phyloP scores from a whole-genome alignment of 1,140 invertebrate genomes.

The Trachymyrmex cornetzi region DNA sequence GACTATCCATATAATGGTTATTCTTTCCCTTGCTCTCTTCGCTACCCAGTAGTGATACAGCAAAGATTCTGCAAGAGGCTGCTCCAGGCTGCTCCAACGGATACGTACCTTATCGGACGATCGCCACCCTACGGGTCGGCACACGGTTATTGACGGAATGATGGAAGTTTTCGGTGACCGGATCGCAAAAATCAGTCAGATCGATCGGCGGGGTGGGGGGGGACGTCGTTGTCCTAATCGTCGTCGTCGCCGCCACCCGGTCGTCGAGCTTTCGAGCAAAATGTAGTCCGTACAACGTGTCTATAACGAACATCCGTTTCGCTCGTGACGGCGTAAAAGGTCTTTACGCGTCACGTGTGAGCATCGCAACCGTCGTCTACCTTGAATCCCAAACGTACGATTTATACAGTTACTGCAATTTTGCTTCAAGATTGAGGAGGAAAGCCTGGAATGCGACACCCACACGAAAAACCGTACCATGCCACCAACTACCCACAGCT shows the following conservation, averaged over 20 bases:
- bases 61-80: too few relatives aligned
- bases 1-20: not conserved
- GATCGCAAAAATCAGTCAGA: conserved; percentile 87
- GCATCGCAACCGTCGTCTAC: conserved; percentile 17
- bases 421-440: too few relatives aligned
- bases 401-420: too few relatives aligned
- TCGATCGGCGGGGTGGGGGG: conserved; percentile 73
- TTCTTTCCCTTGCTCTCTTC: not conserved
- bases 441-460: too few relatives aligned
- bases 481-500: too few relatives aligned
- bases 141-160: conserved; percentile 87
- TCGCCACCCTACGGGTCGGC: conserved; percentile 87
- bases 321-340: conserved; percentile 34
- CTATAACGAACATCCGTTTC: conserved; percentile 82
- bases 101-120: conserved; percentile 84
- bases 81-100: too few relatives aligned
- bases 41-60: too few relatives aligned
- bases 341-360: conserved; percentile 60
- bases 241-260: conserved; percentile 79
- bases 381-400: not conserved
- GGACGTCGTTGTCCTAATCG: conserved; percentile 74
- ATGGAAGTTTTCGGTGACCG: conserved; percentile 86
- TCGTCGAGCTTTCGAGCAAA: conserved; percentile 73
- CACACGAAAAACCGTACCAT: too few relatives aligned
- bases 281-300: conserved; percentile 64